phyloP scores from a whole-genome alignment of 2,797 vertebrate genomes.

The Masticophis lateralis region DNA sequence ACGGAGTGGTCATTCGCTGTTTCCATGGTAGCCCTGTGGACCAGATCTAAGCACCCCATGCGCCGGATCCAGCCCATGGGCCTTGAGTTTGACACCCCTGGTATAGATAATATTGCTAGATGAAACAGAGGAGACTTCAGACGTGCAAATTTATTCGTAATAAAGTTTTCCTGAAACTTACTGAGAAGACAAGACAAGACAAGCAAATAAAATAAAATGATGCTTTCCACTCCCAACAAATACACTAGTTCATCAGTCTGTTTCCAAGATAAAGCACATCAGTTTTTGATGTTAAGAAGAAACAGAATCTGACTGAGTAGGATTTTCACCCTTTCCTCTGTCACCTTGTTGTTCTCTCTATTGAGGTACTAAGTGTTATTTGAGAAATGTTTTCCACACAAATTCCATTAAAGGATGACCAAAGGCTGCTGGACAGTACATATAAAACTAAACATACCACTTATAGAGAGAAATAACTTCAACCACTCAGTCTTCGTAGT shows the following conservation, averaged over 20 bases:
- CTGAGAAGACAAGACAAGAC: neutral
- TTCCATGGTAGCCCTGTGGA: too few relatives aligned
- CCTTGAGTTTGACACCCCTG: too few relatives aligned
- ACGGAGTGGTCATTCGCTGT: too few relatives aligned
- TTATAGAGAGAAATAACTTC: slow-evolving; percentile 13
- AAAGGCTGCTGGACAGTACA: neutral
- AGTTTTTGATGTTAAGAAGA: neutral
- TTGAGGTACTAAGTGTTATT: neutral
- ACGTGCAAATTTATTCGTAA: neutral
- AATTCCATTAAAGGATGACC: neutral
- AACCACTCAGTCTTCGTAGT: neutral
- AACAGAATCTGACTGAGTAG: neutral
- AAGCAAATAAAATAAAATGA: neutral
- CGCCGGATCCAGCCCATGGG: accelerated
- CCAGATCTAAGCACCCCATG: too few relatives aligned
- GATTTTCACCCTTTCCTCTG: neutral
- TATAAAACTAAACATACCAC: neutral
- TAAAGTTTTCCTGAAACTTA: neutral
- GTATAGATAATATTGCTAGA: neutral
- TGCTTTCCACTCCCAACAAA: neutral
- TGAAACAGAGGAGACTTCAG: neutral
- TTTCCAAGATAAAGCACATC: neutral
- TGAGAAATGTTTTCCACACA: neutral
- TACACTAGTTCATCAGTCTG: neutral
- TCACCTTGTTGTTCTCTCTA: neutral